Conservation (phyloP, 2,888 invertebrate species). For the Limnephilus lunatus region DNA sequence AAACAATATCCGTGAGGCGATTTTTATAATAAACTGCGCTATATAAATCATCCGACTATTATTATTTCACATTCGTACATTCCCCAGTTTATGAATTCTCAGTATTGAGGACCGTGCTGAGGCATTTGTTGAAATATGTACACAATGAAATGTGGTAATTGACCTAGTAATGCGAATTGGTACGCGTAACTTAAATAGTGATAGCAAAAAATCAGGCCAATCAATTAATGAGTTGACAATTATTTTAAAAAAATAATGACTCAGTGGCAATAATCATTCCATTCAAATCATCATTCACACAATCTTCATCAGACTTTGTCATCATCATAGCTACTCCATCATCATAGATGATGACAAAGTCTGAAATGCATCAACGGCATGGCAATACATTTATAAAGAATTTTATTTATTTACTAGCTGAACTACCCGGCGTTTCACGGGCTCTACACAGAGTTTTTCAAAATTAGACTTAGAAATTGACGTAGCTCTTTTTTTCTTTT, state of each 20-base stretch:
- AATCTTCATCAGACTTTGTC: background rate
- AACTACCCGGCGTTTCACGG: no score
- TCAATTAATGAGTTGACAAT: background rate
- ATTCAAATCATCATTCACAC: background rate
- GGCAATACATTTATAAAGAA: no score
- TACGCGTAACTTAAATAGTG: background rate
- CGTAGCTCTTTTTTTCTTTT: no score
- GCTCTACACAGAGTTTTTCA: no score
- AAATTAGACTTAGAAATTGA: no score
- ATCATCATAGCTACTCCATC: no score
- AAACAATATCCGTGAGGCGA: no score
- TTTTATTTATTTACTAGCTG: no score
- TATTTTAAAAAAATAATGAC: background rate
- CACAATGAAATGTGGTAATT: background rate
- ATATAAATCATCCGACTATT: no score
- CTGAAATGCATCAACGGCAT: no score
- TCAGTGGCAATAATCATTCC: background rate
- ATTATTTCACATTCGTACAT: background rate
- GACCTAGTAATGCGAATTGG: background rate
- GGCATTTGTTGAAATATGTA: background rate
- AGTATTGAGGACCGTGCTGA: background rate
- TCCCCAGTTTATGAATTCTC: background rate
- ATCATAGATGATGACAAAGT: no score
- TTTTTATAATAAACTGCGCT: no score
- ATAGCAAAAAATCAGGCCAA: background rate